Evolutionary conservation across 2,888 invertebrate genomes (phyloP), one percentile per base, ranked within the genome.

Genomic region (Meloe dianella): DNA sequence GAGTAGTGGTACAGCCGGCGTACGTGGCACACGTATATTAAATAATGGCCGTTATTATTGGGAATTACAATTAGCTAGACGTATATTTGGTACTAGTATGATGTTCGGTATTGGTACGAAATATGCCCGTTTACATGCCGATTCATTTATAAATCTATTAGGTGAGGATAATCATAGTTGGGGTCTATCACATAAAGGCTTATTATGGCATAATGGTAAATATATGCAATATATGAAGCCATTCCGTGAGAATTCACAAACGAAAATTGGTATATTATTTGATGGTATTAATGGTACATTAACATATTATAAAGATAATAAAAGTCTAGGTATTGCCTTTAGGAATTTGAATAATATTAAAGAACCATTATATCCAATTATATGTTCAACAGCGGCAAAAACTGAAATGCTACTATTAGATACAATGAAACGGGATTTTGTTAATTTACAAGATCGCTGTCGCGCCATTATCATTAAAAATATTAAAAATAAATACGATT

Each of bases 1-100:
- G 91, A 91, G 91, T 77, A 90, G 89, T 76, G 91, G 91, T 9
- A 91, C 91, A 0, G 91, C 91, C 0, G 92, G 89, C 0, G 89
- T 91, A 0, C 85, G 90, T 59, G 91, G 91, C 7, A 90, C 87
- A 20, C 83, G 87, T 24, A 82, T 88, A 8, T 83, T 92, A n/a
- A 91, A 91, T 79, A 87, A 89, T 75, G 88, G 87, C 1, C 74
- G 82, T 60, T 87, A 88, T 80, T 91, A 89, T 79, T 91, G 91
- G 91, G 90, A 91, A 79, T 81, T 92, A 64, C 74, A 76, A 57
- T 68, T 79, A 0, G 88, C 89, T 0, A 88, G 89, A 74, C 82
- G 91, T 57, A 86, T 92, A 54, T 91, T 91, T 77, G 91, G 92
- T 24, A 92, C 92, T 0, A 88, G 90, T 75, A 91, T 92, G 85